These are phyloP conservation scores for Artemia sp. DNA, from an alignment of 2,888 invertebrate species.

Conservation along the genomic window DNA sequence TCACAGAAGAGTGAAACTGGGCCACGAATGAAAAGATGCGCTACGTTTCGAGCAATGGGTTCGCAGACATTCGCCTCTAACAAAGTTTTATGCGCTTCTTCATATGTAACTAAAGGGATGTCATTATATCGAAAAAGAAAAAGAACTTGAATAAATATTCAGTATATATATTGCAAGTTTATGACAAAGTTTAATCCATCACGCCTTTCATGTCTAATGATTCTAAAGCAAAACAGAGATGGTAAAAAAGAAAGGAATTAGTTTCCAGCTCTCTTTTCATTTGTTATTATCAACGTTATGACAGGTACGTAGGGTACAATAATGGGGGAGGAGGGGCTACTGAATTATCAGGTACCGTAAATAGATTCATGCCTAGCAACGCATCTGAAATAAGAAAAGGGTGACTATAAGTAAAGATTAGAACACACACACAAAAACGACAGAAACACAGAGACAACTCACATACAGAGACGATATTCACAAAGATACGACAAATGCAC, in stretches of 20 bases:
- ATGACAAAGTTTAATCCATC: neutral
- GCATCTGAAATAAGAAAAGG: too few relatives aligned
- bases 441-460: too few relatives aligned
- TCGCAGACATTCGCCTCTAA: slow-evolving; percentile 78
- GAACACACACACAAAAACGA: too few relatives aligned
- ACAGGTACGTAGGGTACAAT: too few relatives aligned
- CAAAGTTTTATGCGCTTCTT: slow-evolving; percentile 61
- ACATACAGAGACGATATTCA: too few relatives aligned
- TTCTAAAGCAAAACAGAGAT: slow-evolving; percentile 23
- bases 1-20: slow-evolving; percentile 87
- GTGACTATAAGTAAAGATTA: too few relatives aligned
- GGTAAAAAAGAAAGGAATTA: neutral
- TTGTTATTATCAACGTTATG: too few relatives aligned
- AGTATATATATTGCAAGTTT: neutral
- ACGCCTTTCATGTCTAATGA: slow-evolving; percentile 17
- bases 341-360: too few relatives aligned
- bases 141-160: slow-evolving; percentile 20
- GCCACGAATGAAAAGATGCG: slow-evolving; percentile 95
- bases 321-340: too few relatives aligned
- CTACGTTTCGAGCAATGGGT: slow-evolving; percentile 80
- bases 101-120: slow-evolving; percentile 70
- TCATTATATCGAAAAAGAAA: slow-evolving; percentile 59
- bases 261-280: too few relatives aligned
- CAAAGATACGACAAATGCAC: too few relatives aligned
- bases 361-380: too few relatives aligned